Base-by-base conservation (phyloP, 2,797 vertebrate species). In the Hirundo rustica region DNA sequence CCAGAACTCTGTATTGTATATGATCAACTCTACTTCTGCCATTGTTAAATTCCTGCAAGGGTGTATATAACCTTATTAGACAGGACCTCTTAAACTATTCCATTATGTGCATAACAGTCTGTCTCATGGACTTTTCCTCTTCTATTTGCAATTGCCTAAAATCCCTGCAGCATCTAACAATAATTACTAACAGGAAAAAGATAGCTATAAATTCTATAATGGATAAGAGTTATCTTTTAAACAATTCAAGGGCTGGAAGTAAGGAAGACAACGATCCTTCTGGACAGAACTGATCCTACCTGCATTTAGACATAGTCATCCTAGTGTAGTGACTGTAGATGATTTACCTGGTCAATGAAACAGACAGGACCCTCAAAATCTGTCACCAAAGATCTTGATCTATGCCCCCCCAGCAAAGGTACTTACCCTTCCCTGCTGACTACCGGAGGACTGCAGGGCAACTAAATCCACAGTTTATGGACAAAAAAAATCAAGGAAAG, bases 131-230 rank as follows among this genome's bases (percentile, higher is more conserved):
- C 45, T 85, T 84, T 30, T 84, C 19, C 22, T 61, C 62, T 61
- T 40, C 58, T 74, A 27, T 93, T 94, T 93, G 36, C 34, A 89
- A 64, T 88, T 79, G 51, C 51, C 55, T 92, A 66, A 87, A 91
- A 64, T 3, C 50, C 38, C 58, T 93, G 23, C 0, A 5, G 67
- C 64, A 88, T 54, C 60, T 71, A 86, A 88, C 10, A 47, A 48
- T n/a, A 89, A 81, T 75, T 85, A 76, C 40, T 70, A 57, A 88
- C 36, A 70, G 55, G 66, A 60, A 84, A 88, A 89, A 84, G 36
- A 70, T 72, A 79, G 48, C 61, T 45, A 9, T 25, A 66, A 55
- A 16, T 78, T 80, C 60, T 62, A 32, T 67, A 77, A 62, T 22
- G 20, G 40, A 45, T 36, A 17, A 47, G 57, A 68, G 45, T 58